A percentile compares a stretch with the other conserved stretches of the same genome.
Conservation (phyloP, 2,797 vertebrate genomes). For the Acipenser oxyrinchus region DNA sequence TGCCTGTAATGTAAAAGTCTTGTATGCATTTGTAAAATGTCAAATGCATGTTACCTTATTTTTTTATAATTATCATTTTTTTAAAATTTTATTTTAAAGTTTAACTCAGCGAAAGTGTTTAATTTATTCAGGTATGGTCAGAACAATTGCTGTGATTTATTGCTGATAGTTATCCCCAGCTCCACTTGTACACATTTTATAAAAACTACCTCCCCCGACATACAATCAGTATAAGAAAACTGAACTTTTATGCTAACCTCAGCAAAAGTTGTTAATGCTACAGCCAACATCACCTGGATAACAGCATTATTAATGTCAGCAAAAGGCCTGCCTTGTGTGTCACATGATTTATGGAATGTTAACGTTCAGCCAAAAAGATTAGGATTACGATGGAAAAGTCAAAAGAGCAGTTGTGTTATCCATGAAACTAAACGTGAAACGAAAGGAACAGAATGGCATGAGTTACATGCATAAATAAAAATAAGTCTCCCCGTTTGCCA, state of each 20-base stretch:
- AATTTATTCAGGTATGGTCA: too few species aligned
- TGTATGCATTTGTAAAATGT: too few species aligned
- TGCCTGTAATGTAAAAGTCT: too few species aligned
- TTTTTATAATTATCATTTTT: too few species aligned
- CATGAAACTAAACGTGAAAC: too few species aligned
- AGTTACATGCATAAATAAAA: too few species aligned
- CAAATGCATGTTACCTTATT: too few species aligned
- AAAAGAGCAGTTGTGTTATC: background rate
- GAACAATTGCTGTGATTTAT: slow-evolving; percentile 3
- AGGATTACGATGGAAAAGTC: slow-evolving; percentile 10
- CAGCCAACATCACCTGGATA: background rate
- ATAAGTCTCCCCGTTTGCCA: too few species aligned
- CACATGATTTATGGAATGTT: slow-evolving; percentile 15
- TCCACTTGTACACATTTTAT: background rate
- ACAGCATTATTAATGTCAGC: slow-evolving; percentile 7
- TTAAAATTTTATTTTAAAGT: too few species aligned
- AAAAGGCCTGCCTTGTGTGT: slow-evolving; percentile 4
- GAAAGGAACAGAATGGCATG: too few species aligned
- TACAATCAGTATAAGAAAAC: background rate
- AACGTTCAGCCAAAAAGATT: background rate
- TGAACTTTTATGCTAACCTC: slow-evolving; percentile 16
- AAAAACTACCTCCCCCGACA: background rate
- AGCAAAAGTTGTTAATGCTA: background rate
- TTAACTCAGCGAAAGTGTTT: too few species aligned
- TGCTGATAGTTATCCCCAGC: slow-evolving; percentile 11